Percentiles rank a stretch among this genome's conserved stretches.
Conservation (phyloP, 2,888 invertebrate genomes). For the Pseudococcus viburni region DNA sequence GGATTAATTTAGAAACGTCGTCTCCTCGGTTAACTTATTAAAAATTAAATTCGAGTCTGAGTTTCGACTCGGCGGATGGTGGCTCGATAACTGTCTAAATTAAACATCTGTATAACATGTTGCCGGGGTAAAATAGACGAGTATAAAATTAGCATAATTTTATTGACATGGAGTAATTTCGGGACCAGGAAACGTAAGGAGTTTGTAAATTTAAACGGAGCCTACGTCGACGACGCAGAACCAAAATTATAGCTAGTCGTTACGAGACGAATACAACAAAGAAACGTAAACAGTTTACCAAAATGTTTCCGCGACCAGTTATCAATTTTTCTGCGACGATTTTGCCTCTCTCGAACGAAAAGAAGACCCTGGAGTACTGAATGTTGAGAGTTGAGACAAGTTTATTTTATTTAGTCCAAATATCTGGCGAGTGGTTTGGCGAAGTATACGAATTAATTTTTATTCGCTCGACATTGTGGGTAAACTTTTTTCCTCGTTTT, state of each 20-base stretch:
- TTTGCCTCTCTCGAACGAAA: background rate
- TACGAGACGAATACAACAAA: background rate
- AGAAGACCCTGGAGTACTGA: background rate
- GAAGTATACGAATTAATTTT: conserved; percentile 15
- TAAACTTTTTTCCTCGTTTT: conserved; percentile 19
- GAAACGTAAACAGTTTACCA: conserved; percentile 20
- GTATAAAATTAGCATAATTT: conserved; percentile 55
- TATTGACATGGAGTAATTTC: conserved; percentile 48
- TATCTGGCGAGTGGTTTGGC: background rate
- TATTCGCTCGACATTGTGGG: background rate
- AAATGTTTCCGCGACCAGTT: background rate
- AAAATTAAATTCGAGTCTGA: conserved; percentile 14
- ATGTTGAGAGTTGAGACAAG: background rate
- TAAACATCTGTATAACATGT: conserved; percentile 41
- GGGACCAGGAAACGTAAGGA: background rate
- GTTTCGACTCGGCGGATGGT: background rate
- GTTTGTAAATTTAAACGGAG: conserved; percentile 11
- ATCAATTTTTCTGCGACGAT: background rate
- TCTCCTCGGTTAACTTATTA: background rate
- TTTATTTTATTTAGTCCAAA: conserved; percentile 20
- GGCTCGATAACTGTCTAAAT: conserved; percentile 35
- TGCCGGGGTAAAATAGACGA: background rate
- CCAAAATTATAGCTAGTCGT: conserved; percentile 16
- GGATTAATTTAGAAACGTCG: background rate
- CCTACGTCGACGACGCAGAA: background rate